Percentiles rank a stretch among this genome's conserved stretches.
These are phyloP conservation scores for Triplophysa dalaica DNA, from an alignment of 2,113 vertebrate genomes.

Conservation along the genomic window DNA sequence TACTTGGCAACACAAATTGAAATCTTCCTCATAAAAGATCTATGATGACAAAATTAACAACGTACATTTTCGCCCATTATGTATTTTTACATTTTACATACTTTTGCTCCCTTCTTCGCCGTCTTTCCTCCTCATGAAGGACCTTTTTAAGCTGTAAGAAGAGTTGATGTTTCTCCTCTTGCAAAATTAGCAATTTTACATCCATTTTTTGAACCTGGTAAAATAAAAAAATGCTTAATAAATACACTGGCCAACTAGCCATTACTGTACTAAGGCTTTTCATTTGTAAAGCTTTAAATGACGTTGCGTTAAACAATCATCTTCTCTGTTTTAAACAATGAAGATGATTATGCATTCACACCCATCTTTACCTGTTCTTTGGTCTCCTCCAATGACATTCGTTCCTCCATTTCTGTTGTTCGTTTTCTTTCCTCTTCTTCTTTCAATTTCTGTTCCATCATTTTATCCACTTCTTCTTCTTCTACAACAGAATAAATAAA, in stretches of 20 bases:
- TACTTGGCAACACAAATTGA: too few relatives aligned
- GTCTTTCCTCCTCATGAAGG: slow-evolving; percentile 88
- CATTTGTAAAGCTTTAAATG: neutral
- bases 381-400: slow-evolving; percentile 92
- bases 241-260: neutral
- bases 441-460: slow-evolving; percentile 95
- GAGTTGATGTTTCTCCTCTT: slow-evolving; percentile 91
- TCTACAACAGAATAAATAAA: slow-evolving; percentile 64
- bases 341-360: too few relatives aligned
- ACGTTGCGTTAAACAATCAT: too few relatives aligned
- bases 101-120: slow-evolving; percentile 91
- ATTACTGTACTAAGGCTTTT: too few relatives aligned
- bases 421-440: slow-evolving; percentile 88
- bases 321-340: too few relatives aligned
- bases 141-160: slow-evolving; percentile 93
- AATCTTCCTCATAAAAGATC: too few relatives aligned
- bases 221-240: neutral
- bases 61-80: too few relatives aligned
- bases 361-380: slow-evolving; percentile 74
- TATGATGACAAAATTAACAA: too few relatives aligned
- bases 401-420: slow-evolving; percentile 90
- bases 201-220: slow-evolving; percentile 85
- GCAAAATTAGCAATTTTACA: slow-evolving; percentile 84
- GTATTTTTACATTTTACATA: slow-evolving; percentile 40
- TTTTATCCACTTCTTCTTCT: slow-evolving; percentile 91